Evolutionary conservation across 2,888 invertebrate genomes (phyloP).

Genomic region (Agapetus fuscipes): DNA sequence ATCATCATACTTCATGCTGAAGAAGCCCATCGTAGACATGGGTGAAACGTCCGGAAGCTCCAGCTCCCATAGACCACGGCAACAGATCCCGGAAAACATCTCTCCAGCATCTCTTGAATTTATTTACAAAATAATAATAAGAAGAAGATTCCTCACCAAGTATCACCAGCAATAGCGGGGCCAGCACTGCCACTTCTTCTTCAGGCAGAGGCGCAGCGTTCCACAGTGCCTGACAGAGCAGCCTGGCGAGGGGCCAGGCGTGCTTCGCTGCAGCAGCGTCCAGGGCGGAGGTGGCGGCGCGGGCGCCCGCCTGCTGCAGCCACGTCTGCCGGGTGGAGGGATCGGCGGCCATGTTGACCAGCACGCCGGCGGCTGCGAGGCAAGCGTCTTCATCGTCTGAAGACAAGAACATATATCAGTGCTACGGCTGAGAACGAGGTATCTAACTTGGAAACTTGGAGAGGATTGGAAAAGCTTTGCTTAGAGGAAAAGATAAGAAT

Average conservation of each 20-base stretch:
- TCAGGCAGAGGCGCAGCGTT: slow-evolving; percentile 31
- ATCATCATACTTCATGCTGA: too few relatives aligned
- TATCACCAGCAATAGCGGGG: slow-evolving; percentile 39
- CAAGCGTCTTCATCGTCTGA: slow-evolving; percentile 57
- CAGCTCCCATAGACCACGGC: too few relatives aligned
- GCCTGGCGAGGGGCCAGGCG: slow-evolving; percentile 54
- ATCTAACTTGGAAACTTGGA: not conserved
- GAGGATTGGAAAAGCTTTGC: not conserved
- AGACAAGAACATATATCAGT: slow-evolving; percentile 3
- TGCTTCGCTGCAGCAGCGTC: slow-evolving; percentile 28
- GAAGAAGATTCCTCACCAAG: too few relatives aligned
- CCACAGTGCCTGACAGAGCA: slow-evolving; percentile 64
- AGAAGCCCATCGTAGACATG: too few relatives aligned
- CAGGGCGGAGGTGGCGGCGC: slow-evolving; percentile 27
- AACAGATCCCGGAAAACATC: too few relatives aligned
- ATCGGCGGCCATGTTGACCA: slow-evolving; percentile 67
- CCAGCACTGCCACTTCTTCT: slow-evolving; percentile 17
- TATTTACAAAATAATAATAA: too few relatives aligned
- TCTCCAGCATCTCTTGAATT: too few relatives aligned
- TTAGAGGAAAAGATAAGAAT: too few relatives aligned
- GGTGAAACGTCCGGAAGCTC: too few relatives aligned
- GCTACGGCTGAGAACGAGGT: not conserved
- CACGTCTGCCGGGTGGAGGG: slow-evolving; percentile 26
- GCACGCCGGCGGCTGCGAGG: slow-evolving; percentile 69
- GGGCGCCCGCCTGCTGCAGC: slow-evolving; percentile 19